Base-by-base conservation (phyloP, 2,888 invertebrate species). In the Synanthedon andrenaeformis region DNA sequence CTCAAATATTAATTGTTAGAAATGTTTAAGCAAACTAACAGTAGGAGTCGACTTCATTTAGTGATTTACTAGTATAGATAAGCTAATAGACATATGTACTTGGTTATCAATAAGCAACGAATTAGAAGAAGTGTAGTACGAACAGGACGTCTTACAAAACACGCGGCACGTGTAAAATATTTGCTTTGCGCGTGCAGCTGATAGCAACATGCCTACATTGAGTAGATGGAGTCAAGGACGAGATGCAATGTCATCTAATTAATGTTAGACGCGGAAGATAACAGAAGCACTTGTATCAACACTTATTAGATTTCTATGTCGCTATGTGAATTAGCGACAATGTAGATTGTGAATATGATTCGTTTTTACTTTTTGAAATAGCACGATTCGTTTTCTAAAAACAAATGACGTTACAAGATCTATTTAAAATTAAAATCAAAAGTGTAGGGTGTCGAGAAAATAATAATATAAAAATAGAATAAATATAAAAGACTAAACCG, bases 101-200 rank as follows among this genome's bases (percentile, higher is more conserved):
- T 35, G 35, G 35, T 35, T 35, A 35, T 10, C 35, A 35, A 35
- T 35, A 35, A 35, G 35, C 6, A 8, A 35, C 35, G 35, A 35
- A 35, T 35, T 35, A 35, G 10, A 35, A 35, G 35, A 35, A 35
- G 35, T 35, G 35, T 35, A 8, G 2, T 8, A 35, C 35, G 10
- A 35, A 35, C 35, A 35, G 35, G 35, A 35, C 35, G 10, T 35
- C 35, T 35, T 35, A 35, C 35, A 55, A 54, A 62, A 72, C 73
- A 78, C 75, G 75, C 74, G 73, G 58, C 80, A 76, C 76, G 79
- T 79, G 81, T 73, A 75, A 74, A 72, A 74, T 81, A 80, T 84
- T 80, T 76, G 72, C 76, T 74, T 63, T 66, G 72, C 83, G 79
- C 81, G 79, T 82, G 84, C 76, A 76, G 65, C 73, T 79, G 83